Conservation (phyloP, 1,140 invertebrate genomes). For the Megalopta genalis region DNA sequence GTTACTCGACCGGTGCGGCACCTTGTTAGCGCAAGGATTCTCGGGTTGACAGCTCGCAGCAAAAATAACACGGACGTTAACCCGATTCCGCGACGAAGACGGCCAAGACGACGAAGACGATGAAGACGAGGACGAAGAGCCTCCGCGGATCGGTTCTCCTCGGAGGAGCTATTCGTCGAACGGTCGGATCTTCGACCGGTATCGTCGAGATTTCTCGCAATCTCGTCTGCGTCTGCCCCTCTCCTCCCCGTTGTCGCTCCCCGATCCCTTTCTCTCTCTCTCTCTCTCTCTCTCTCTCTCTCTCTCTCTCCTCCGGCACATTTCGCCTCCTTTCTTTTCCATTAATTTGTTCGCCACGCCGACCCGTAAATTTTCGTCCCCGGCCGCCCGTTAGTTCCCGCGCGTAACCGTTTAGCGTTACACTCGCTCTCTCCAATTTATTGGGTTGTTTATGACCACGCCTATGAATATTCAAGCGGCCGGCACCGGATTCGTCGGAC, state of each 20-base stretch:
- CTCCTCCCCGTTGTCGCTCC: not conserved
- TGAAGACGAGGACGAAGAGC: conserved; percentile 10
- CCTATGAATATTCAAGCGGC: conserved; percentile 38
- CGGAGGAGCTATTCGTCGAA: conserved; percentile 3
- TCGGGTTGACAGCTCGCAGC: conserved; percentile 71
- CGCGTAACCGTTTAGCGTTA: conserved; percentile 45
- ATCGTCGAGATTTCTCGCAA: conserved; percentile 6
- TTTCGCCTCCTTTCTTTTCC: not conserved
- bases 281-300: not conserved
- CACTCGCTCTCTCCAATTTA: conserved; percentile 40
- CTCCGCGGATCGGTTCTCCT: conserved; percentile 5
- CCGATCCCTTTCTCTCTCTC: not conserved
- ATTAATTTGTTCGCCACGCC: conserved; percentile 39
- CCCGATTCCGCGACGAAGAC: conserved; percentile 61
- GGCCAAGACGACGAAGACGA: no score
- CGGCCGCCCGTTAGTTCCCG: not conserved
- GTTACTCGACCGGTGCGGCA: conserved; percentile 72
- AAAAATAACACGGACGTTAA: conserved; percentile 79
- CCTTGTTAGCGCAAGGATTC: conserved; percentile 79
- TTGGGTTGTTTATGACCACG: conserved; percentile 36
- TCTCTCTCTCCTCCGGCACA: not conserved
- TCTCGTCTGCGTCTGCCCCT: not conserved
- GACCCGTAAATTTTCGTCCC: conserved; percentile 33
- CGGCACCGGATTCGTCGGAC: not conserved
- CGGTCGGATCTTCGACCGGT: conserved; percentile 9